A percentile compares a stretch with the other conserved stretches of the same genome.
These are phyloP conservation scores for Melanerpes aurifrons DNA, from an alignment of 2,113 vertebrate species.

Conservation along the genomic window DNA sequence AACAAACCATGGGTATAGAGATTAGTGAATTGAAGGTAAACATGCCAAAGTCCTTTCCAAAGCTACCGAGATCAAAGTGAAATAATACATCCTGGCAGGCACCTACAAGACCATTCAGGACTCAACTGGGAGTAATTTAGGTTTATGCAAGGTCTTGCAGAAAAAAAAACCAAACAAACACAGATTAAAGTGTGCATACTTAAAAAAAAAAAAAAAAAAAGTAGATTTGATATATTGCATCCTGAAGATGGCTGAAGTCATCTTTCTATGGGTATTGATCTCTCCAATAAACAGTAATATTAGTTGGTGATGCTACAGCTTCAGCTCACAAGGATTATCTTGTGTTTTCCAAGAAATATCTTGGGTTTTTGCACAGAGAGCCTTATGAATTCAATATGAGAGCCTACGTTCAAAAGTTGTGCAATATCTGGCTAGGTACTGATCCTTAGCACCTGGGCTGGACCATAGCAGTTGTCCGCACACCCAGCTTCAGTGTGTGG, in stretches of 20 bases:
- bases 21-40: conserved; percentile 3
- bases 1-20: background rate
- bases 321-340: background rate
- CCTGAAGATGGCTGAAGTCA: fast-evolving
- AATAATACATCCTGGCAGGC: background rate
- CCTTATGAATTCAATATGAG: background rate
- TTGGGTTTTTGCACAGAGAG: background rate
- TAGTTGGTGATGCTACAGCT: background rate
- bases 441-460: background rate
- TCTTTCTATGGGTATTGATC: background rate
- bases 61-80: conserved; percentile 2
- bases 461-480: background rate
- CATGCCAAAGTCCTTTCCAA: background rate
- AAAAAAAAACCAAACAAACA: background rate
- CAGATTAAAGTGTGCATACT: background rate
- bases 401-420: background rate
- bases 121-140: background rate
- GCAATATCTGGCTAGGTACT: background rate
- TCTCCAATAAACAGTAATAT: background rate
- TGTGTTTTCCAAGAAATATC: background rate
- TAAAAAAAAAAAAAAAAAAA: background rate
- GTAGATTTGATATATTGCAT: background rate
- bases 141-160: background rate
- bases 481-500: background rate
- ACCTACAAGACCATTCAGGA: background rate